Evolutionary conservation across 2,888 invertebrate genomes (phyloP).

Genomic region (Lasioglossum leucozonium): DNA sequence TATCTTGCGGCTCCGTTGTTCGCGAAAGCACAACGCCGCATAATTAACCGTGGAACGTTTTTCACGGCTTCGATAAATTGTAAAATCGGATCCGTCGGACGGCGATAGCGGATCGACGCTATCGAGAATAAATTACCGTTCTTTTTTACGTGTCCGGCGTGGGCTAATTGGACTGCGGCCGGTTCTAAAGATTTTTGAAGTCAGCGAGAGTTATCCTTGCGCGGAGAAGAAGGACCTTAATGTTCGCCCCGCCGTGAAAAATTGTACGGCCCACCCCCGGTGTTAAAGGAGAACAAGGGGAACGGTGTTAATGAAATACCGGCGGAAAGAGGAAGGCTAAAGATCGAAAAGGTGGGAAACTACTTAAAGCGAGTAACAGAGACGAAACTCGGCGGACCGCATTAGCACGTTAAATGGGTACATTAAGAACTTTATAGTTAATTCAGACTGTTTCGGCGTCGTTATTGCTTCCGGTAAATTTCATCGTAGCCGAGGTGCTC

Average conservation of each 20-base stretch:
- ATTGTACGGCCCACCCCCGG: neutral
- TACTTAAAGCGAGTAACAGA: slow-evolving; percentile 48
- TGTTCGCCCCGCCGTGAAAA: neutral
- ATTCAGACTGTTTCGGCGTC: slow-evolving; percentile 42
- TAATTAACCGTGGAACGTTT: neutral
- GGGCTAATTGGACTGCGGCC: neutral
- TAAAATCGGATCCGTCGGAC: neutral
- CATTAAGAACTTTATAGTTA: slow-evolving; percentile 63
- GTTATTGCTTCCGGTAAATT: slow-evolving; percentile 59
- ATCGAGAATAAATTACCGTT: neutral
- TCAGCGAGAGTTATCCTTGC: neutral
- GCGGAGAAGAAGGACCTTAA: neutral
- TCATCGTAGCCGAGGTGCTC: slow-evolving; percentile 26
- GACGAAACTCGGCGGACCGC: slow-evolving; percentile 49
- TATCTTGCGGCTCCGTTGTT: neutral
- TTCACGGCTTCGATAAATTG: neutral
- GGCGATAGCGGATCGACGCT: neutral
- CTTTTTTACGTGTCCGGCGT: neutral
- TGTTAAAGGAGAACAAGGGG: slow-evolving; percentile 6
- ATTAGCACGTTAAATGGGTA: slow-evolving; percentile 61
- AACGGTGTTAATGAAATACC: slow-evolving; percentile 39
- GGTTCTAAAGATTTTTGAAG: neutral
- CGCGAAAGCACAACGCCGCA: neutral
- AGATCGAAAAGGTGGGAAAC: slow-evolving; percentile 36
- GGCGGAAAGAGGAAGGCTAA: slow-evolving; percentile 9